Conservation (phyloP, 2,113 vertebrate species). For the Stigmatopora nigra region DNA sequence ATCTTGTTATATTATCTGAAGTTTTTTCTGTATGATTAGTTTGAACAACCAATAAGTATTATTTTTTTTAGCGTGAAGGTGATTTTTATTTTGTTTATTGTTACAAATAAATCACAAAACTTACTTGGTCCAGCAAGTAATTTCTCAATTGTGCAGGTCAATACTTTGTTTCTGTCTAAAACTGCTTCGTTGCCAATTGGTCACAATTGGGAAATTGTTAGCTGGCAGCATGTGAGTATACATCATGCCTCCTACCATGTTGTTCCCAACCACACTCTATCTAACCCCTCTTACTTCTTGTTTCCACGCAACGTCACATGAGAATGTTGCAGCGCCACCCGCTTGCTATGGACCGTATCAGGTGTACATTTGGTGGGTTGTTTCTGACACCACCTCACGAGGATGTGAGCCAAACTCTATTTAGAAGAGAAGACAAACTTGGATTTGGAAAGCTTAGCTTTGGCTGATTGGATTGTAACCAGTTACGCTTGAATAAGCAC, state of each 20-base stretch:
- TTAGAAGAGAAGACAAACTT: neutral
- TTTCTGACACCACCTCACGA: neutral
- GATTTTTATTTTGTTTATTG: too few relatives aligned
- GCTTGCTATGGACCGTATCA: neutral
- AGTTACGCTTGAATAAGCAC: slow-evolving; percentile 5
- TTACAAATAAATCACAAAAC: neutral
- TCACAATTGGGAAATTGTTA: neutral
- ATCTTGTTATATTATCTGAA: neutral
- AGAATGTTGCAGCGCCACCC: neutral
- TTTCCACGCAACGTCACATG: neutral
- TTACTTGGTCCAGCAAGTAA: neutral
- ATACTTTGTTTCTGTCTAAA: neutral
- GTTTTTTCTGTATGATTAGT: neutral
- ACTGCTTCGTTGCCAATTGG: neutral
- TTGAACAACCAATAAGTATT: neutral
- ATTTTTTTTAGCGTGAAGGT: neutral
- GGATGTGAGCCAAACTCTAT: neutral
- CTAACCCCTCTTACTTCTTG: neutral
- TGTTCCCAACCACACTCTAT: neutral
- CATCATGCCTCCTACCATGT: neutral
- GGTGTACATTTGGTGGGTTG: neutral
- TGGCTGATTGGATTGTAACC: slow-evolving; percentile 9
- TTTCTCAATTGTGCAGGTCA: neutral
- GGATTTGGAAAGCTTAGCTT: neutral
- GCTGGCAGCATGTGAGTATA: neutral